These are phyloP conservation scores for Falco rusticolus DNA, from an alignment of 2,797 vertebrate genomes.

Conservation along the genomic window DNA sequence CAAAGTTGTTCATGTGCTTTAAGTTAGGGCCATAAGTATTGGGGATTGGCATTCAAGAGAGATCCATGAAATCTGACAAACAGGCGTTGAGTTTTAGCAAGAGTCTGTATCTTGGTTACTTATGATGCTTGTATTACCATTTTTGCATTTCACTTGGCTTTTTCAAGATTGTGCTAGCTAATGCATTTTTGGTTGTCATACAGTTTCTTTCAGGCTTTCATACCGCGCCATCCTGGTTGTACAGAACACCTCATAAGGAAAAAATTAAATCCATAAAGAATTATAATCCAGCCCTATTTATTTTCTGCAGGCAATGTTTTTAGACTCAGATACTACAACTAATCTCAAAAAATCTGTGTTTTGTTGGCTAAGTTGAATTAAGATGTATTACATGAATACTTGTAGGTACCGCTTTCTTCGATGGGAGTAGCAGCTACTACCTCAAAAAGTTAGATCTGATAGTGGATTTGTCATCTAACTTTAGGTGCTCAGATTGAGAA, in stretches of 20 bases:
- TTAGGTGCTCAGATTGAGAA: neutral
- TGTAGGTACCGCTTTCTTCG: neutral
- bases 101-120: neutral
- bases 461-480: constrained; percentile 4
- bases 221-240: neutral
- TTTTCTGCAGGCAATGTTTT: neutral
- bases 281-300: neutral
- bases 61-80: neutral
- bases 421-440: neutral
- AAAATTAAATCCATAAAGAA: neutral
- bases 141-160: neutral
- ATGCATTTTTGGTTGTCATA: neutral
- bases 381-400: neutral
- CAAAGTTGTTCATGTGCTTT: neutral
- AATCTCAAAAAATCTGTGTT: neutral
- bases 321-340: neutral
- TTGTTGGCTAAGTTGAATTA: neutral
- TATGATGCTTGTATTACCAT: neutral
- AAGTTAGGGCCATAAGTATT: neutral
- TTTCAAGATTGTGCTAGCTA: neutral
- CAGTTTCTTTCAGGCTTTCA: neutral
- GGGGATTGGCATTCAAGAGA: neutral
- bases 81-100: neutral
- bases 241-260: neutral
- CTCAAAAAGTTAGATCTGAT: neutral